These are phyloP conservation scores for Ara ararauna DNA, from an alignment of 2,797 vertebrate species.

Conservation along the genomic window DNA sequence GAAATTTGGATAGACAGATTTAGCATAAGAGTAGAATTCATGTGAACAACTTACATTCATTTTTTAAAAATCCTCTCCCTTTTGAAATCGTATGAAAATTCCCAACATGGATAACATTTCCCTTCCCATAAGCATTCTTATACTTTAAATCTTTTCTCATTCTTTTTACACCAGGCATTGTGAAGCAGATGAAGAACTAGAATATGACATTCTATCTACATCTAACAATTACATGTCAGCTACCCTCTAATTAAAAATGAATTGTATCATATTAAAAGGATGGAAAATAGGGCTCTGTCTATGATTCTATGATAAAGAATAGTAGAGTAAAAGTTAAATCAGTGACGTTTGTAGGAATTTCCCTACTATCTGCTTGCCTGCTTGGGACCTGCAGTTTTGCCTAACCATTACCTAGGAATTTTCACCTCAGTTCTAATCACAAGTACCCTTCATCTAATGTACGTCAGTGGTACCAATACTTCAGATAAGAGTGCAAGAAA, in stretches of 20 bases:
- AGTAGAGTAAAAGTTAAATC: background rate
- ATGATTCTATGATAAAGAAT: background rate
- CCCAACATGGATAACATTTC: background rate
- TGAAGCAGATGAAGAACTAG: background rate
- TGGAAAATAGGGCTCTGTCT: background rate
- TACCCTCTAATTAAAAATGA: background rate
- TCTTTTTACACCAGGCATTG: background rate
- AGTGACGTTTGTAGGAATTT: background rate
- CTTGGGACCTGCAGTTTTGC: background rate
- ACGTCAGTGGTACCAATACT: background rate
- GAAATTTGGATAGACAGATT: background rate
- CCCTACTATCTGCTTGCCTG: background rate
- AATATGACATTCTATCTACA: background rate
- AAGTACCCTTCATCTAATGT: background rate
- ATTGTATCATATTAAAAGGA: background rate
- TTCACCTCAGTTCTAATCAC: background rate
- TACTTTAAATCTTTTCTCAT: background rate
- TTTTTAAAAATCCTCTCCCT: background rate
- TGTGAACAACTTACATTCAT: background rate
- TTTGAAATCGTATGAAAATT: background rate
- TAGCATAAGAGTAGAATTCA: background rate
- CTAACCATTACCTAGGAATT: background rate
- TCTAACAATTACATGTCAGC: background rate
- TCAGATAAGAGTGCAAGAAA: background rate
- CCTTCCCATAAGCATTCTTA: background rate